Percentiles rank a stretch among this genome's conserved stretches.
phyloP scores from a whole-genome alignment of 2,888 invertebrate genomes.

The Bugulina stolonifera region DNA sequence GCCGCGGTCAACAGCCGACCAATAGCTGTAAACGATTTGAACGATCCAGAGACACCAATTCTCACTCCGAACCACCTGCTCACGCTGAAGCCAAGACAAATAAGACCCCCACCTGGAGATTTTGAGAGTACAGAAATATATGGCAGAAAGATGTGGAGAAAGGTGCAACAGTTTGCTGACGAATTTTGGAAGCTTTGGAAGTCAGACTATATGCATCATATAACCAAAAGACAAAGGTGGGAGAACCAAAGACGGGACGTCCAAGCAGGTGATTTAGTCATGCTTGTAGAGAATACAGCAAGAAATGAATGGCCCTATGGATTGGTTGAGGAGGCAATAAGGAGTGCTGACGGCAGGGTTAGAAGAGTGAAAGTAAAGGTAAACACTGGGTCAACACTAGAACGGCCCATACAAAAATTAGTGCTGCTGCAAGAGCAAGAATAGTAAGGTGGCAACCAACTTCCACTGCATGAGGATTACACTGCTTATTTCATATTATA shows the following conservation, averaged over 20 bases:
- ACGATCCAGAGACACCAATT: neutral
- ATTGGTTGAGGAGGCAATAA: neutral
- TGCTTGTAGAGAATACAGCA: neutral
- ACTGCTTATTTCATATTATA: too few relatives aligned
- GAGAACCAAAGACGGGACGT: neutral
- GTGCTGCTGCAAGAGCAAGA: too few relatives aligned
- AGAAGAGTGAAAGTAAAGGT: neutral
- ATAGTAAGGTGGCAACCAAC: too few relatives aligned
- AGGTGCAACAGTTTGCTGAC: neutral
- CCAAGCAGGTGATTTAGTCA: neutral
- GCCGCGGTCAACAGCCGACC: neutral
- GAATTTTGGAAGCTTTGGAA: neutral
- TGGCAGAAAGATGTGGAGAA: neutral
- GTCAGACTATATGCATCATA: neutral
- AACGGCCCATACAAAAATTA: neutral
- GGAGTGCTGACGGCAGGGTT: neutral
- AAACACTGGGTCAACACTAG: neutral
- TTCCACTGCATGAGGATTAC: too few relatives aligned
- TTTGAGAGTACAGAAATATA: neutral
- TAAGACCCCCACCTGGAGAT: neutral
- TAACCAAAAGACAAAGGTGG: neutral
- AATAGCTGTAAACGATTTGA: neutral
- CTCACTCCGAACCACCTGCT: neutral
- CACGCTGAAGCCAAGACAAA: neutral
- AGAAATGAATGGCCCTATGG: neutral